A percentile compares a stretch with the other conserved stretches of the same genome.
Conservation (phyloP, 2,888 invertebrate species). For the Pandemis cinnamomeana region DNA sequence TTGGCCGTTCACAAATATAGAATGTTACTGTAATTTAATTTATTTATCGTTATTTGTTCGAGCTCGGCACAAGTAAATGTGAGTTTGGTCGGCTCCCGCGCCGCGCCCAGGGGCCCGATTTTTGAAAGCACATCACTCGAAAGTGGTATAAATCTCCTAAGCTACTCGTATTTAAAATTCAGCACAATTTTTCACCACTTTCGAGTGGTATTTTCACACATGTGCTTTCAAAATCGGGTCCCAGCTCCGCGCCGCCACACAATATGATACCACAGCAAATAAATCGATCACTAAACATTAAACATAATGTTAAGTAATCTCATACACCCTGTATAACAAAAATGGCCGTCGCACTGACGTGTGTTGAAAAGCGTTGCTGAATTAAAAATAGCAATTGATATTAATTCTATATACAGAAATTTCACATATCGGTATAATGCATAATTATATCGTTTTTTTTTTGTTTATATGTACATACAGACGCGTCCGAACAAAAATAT, state of each 20-base stretch:
- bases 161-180: too few species aligned
- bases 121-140: too few species aligned
- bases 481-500: conserved; percentile 36
- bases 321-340: conserved; percentile 38
- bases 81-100: too few species aligned
- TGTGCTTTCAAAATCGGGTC: too few species aligned
- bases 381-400: conserved; percentile 13
- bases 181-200: too few species aligned
- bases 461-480: conserved; percentile 30
- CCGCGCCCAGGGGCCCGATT: too few species aligned
- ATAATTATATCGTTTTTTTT: conserved; percentile 13
- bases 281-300: conserved; percentile 5
- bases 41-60: too few species aligned
- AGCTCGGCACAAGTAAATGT: too few species aligned
- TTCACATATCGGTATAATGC: conserved; percentile 22
- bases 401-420: conserved; percentile 35
- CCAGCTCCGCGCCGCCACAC: conserved; percentile 4
- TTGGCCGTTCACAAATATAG: too few species aligned
- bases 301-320: conserved; percentile 22
- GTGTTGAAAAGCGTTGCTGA: not conserved
- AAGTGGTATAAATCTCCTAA: too few species aligned
- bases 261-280: not conserved
- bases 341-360: conserved; percentile 25
- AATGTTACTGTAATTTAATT: too few species aligned
- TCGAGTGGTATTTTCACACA: too few species aligned